These are phyloP conservation scores for Choloepus hoffmanni DNA, from an alignment of 2,113 vertebrate genomes.

Conservation along the genomic window DNA sequence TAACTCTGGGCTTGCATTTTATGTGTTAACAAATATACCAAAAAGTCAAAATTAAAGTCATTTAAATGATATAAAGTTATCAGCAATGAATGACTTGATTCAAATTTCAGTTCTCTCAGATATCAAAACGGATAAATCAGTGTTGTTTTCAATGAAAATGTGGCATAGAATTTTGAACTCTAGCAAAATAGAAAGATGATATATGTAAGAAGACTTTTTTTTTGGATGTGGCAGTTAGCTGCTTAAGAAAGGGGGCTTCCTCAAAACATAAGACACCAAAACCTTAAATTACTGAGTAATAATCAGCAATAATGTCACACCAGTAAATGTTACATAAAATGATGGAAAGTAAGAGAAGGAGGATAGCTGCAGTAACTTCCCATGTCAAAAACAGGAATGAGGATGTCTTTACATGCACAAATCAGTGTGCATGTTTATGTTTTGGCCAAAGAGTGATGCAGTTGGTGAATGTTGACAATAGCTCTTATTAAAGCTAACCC, in stretches of 20 bases:
- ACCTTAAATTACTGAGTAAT: background rate
- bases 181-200: background rate
- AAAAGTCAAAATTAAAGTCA: background rate
- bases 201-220: background rate
- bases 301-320: background rate
- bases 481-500: background rate
- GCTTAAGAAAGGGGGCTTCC: background rate
- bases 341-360: background rate
- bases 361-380: background rate
- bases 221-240: background rate
- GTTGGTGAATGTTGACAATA: background rate
- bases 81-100: background rate
- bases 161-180: background rate
- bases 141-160: background rate
- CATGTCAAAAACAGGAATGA: background rate
- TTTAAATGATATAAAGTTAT: slow-evolving; percentile 26
- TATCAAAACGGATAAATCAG: background rate
- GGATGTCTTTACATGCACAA: background rate
- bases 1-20: background rate
- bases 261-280: slow-evolving; percentile 15
- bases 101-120: slow-evolving; percentile 15
- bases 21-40: background rate
- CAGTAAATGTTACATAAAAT: background rate
- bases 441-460: background rate
- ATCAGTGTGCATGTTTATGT: background rate